Evolutionary conservation across 2,797 vertebrate species (phyloP).

Genomic region (Threskiornis aethiopicus): DNA sequence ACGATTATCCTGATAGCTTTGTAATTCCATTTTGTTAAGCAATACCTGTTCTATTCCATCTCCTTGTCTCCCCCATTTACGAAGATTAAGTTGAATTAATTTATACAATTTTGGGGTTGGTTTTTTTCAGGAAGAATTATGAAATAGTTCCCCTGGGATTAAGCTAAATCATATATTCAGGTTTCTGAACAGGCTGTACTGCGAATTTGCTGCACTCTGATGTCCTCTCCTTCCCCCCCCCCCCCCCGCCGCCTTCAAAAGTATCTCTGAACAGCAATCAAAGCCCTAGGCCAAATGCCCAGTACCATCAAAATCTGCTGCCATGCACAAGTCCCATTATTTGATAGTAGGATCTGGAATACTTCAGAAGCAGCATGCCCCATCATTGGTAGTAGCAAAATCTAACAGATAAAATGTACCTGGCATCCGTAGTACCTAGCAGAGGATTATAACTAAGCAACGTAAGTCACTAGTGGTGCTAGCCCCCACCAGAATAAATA

Average conservation of each 20-base stretch:
- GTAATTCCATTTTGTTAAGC: neutral
- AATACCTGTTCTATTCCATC: neutral
- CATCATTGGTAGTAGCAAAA: neutral
- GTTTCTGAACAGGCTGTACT: neutral
- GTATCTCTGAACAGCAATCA: neutral
- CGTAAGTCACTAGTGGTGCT: accelerated
- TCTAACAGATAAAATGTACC: neutral
- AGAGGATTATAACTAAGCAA: neutral
- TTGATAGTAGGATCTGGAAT: neutral
- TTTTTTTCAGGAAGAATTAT: neutral
- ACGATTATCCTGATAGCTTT: neutral
- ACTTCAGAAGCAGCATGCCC: neutral
- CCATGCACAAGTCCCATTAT: neutral
- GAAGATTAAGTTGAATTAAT: neutral
- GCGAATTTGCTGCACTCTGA: neutral
- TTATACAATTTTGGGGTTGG: neutral
- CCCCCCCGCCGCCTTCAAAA: neutral
- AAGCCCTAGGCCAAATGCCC: neutral
- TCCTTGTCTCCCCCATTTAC: neutral
- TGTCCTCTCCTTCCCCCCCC: neutral
- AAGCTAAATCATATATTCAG: neutral
- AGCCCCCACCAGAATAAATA: neutral
- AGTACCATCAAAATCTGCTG: neutral
- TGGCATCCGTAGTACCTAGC: accelerated
- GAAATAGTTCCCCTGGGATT: neutral